A percentile compares a stretch with the other conserved stretches of the same genome.
These are phyloP conservation scores for Anthonomus grandis DNA, from an alignment of 1,140 invertebrate species.

Conservation along the genomic window DNA sequence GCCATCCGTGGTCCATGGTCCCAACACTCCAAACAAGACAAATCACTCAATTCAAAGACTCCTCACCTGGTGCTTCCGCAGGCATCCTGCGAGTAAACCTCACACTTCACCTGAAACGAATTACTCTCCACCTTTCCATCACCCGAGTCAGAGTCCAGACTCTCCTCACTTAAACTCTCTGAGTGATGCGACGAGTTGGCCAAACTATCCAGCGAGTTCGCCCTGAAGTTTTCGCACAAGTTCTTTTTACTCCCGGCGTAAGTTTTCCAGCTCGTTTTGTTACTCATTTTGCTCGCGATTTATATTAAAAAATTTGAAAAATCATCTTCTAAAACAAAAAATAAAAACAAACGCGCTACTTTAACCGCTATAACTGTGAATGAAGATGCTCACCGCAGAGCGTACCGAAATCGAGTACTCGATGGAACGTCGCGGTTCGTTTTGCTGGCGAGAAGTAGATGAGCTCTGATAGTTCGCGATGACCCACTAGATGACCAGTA, in stretches of 20 bases:
- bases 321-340: neutral
- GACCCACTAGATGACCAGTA: conserved; percentile 37
- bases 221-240: conserved; percentile 25
- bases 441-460: conserved; percentile 32
- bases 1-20: no score
- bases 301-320: conserved; percentile 14
- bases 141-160: conserved; percentile 56
- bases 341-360: neutral
- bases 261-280: conserved; percentile 25
- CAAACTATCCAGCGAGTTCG: conserved; percentile 60
- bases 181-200: conserved; percentile 59
- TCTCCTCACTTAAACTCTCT: conserved; percentile 53
- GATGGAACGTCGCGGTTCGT: conserved; percentile 6
- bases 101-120: conserved; percentile 44
- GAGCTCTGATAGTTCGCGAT: conserved; percentile 45
- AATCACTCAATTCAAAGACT: neutral
- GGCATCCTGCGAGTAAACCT: conserved; percentile 40
- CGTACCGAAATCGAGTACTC: conserved; percentile 21
- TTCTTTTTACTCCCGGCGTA: conserved; percentile 7
- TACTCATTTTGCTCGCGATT: conserved; percentile 15
- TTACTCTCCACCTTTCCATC: conserved; percentile 46
- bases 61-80: conserved; percentile 35
- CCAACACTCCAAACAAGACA: conserved; percentile 8
- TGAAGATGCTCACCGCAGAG: conserved; percentile 12
- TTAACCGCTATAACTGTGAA: neutral